Conservation (phyloP, 2,113 vertebrate species). For the Daubentonia madagascariensis region DNA sequence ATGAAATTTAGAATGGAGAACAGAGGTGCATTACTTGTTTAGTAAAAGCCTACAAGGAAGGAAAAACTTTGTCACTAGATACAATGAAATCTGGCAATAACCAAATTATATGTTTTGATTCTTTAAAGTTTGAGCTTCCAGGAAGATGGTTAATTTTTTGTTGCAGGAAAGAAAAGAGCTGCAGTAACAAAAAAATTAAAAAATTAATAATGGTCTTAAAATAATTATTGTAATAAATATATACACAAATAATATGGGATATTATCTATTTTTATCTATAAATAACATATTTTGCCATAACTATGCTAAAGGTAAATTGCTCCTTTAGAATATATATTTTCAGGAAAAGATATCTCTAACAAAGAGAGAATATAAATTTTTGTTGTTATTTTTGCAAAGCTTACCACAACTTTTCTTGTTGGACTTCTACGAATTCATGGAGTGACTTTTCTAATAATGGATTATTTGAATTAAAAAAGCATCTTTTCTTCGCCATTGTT, state of each 20-base stretch:
- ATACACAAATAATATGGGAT: conserved; percentile 51
- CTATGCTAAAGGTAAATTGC: conserved; percentile 43
- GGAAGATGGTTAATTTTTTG: conserved; percentile 49
- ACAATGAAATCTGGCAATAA: conserved; percentile 10
- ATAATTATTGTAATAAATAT: conserved; percentile 41
- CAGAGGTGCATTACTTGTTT: neutral
- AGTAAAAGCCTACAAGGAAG: neutral
- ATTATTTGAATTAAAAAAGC: conserved; percentile 48
- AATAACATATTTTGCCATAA: conserved; percentile 63
- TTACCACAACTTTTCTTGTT: neutral
- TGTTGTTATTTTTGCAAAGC: conserved; percentile 34
- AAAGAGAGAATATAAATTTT: conserved; percentile 56
- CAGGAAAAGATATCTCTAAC: conserved; percentile 47
- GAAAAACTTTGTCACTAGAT: neutral
- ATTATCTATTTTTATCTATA: conserved; percentile 55
- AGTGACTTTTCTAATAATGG: conserved; percentile 25
- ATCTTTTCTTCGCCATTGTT: neutral
- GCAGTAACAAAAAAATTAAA: conserved; percentile 25
- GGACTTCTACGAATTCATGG: conserved; percentile 44
- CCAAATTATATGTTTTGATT: neutral
- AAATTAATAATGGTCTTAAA: conserved; percentile 56
- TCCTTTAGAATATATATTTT: conserved; percentile 52
- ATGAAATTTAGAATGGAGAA: conserved; percentile 27
- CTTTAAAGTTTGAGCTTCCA: conserved; percentile 3
- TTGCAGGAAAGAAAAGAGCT: neutral